Evolutionary conservation across 2,797 vertebrate genomes (phyloP).

Genomic region (Meda fulgida): DNA sequence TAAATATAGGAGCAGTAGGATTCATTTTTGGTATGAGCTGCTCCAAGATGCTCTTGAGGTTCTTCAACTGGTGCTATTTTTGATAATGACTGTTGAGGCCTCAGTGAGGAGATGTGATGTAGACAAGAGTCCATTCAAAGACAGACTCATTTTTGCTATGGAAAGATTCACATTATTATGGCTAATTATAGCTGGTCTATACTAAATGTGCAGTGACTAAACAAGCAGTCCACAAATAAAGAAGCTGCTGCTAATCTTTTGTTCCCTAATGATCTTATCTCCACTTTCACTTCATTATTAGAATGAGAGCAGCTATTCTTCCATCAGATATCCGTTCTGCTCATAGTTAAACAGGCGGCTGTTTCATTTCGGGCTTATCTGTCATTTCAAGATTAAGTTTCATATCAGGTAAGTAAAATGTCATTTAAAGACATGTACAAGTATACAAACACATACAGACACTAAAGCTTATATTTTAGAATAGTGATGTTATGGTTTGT

Average conservation of each 20-base stretch:
- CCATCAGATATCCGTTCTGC: background rate
- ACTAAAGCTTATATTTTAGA: background rate
- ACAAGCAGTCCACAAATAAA: background rate
- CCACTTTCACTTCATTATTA: background rate
- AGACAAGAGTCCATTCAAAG: background rate
- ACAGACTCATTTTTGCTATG: background rate
- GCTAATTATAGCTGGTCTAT: background rate
- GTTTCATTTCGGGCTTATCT: background rate
- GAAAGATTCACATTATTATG: background rate
- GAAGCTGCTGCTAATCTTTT: background rate
- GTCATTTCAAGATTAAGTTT: background rate
- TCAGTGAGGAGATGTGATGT: background rate
- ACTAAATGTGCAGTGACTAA: background rate
- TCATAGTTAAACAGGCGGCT: background rate
- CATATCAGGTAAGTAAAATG: background rate
- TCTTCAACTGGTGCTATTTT: conserved; percentile 5
- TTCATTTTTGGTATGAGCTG: background rate
- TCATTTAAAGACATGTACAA: background rate
- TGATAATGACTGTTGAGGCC: conserved; percentile 10
- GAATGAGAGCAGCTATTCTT: background rate
- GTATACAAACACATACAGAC: background rate
- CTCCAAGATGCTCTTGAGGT: conserved; percentile 9
- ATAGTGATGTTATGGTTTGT: background rate
- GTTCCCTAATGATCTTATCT: background rate
- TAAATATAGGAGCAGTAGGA: background rate